Percentiles rank a stretch among this genome's conserved stretches.
These are phyloP conservation scores for Esperia sulphurella DNA, from an alignment of 2,888 invertebrate genomes.

Conservation along the genomic window DNA sequence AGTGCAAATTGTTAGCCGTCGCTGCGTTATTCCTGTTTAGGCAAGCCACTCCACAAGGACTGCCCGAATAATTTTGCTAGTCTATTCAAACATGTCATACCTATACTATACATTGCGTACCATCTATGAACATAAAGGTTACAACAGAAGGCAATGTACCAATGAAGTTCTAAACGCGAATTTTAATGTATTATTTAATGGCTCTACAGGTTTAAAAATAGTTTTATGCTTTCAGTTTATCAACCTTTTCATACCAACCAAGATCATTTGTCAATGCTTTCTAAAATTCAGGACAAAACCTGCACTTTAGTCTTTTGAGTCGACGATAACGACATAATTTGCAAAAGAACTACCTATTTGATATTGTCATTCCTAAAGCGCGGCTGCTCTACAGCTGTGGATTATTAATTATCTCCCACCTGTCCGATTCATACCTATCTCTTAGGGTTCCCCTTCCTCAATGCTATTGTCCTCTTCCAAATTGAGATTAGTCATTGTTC, in stretches of 20 bases:
- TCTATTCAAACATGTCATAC: not conserved
- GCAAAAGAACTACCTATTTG: not conserved
- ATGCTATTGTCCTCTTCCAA: too few species aligned
- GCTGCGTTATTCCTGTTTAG: constrained; percentile 12
- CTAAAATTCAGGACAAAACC: too few species aligned
- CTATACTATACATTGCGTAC: constrained; percentile 21
- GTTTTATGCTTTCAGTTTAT: too few species aligned
- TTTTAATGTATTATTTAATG: not conserved
- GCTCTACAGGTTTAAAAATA: not conserved
- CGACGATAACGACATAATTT: too few species aligned
- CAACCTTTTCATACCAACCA: too few species aligned
- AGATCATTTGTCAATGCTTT: too few species aligned
- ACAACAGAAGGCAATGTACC: constrained; percentile 8
- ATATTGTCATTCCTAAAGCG: constrained; percentile 27
- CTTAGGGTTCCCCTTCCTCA: constrained; percentile 21
- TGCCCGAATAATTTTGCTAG: not conserved
- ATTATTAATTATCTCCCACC: constrained; percentile 54
- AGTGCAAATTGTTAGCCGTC: constrained; percentile 19
- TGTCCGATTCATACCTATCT: constrained; percentile 41
- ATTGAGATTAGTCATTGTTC: too few species aligned
- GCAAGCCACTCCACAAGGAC: not conserved
- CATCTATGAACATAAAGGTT: constrained; percentile 23
- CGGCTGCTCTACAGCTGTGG: constrained; percentile 59
- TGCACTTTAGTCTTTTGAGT: too few species aligned
- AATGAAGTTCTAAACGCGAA: not conserved